Conservation (phyloP, 2,113 vertebrate species). For the Ptyas mucosa region DNA sequence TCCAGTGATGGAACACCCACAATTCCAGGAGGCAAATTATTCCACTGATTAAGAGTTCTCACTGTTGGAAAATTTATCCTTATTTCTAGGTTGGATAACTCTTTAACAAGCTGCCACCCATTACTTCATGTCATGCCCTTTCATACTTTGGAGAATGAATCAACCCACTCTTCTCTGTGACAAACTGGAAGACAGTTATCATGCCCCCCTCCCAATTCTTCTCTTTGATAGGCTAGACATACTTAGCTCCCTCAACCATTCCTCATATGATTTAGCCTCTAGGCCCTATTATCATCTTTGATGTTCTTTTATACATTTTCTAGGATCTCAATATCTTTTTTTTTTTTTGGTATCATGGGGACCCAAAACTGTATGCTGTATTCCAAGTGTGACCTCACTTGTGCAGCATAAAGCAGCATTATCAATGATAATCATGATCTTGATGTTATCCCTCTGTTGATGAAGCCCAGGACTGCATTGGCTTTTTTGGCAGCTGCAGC, state of each 20-base stretch:
- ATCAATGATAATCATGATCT: neutral
- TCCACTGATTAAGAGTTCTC: neutral
- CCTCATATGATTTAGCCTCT: neutral
- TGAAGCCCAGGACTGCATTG: neutral
- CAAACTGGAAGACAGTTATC: neutral
- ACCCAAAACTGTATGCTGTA: neutral
- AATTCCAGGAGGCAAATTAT: neutral
- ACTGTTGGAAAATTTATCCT: neutral
- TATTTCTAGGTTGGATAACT: neutral
- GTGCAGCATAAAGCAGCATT: neutral
- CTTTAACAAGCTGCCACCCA: neutral
- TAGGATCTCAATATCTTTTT: neutral
- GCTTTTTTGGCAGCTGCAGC: neutral
- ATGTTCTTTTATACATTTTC: neutral
- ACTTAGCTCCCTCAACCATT: neutral
- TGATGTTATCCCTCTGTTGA: neutral
- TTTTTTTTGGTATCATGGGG: neutral
- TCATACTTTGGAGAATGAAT: neutral
- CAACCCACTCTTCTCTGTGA: neutral
- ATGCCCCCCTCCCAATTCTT: neutral
- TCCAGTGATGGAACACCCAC: neutral
- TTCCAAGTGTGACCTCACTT: neutral
- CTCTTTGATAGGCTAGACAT: neutral
- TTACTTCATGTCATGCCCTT: neutral
- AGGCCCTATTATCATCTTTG: neutral